These are phyloP conservation scores for Aegotheles bennettii DNA, from an alignment of 2,113 vertebrate species.

Conservation along the genomic window DNA sequence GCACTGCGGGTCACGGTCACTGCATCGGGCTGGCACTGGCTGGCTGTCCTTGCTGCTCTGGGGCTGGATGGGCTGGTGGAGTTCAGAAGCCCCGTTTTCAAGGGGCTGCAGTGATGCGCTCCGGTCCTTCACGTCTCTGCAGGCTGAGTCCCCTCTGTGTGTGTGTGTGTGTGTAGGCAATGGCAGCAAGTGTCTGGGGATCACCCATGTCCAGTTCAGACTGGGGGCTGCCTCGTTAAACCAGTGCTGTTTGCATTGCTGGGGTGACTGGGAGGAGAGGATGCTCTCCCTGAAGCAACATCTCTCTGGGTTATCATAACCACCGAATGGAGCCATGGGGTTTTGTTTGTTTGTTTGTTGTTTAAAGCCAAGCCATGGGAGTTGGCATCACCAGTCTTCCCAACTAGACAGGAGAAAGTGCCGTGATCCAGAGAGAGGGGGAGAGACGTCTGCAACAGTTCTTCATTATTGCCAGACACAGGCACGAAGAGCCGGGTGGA, in stretches of 20 bases:
- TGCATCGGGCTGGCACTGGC: neutral
- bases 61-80: neutral
- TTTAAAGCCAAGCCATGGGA: neutral
- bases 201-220: rapidly evolving
- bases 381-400: neutral
- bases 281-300: neutral
- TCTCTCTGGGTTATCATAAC: neutral
- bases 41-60: neutral
- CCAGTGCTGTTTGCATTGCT: neutral
- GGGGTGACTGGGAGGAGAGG: neutral
- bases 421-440: neutral
- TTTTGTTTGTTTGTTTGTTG: slow-evolving; percentile 29
- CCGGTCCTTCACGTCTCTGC: neutral
- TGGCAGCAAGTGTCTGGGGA: neutral
- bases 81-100: neutral
- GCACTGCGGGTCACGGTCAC: rapidly evolving
- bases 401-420: slow-evolving; percentile 1
- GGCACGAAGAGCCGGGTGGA: slow-evolving; percentile 12
- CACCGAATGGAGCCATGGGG: neutral
- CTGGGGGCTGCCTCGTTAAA: neutral
- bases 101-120: neutral
- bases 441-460: slow-evolving; percentile 10
- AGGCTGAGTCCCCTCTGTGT: neutral
- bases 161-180: neutral
- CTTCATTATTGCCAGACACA: neutral